A percentile compares a stretch with the other conserved stretches of the same genome.
These are phyloP conservation scores for Empis livida DNA, from an alignment of 2,888 invertebrate species.

Conservation along the genomic window DNA sequence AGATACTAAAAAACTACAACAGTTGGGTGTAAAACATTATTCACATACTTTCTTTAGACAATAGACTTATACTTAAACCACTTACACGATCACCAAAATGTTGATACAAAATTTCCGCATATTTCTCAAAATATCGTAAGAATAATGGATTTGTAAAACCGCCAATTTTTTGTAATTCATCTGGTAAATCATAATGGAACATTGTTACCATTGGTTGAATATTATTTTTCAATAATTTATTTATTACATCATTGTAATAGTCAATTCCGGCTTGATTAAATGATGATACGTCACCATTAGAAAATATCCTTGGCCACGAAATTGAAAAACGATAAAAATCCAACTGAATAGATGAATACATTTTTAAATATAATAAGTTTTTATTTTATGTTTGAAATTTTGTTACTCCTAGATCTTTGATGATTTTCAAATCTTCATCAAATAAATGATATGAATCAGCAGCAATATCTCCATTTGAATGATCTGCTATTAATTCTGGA, in stretches of 20 bases:
- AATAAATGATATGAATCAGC: conserved; percentile 48
- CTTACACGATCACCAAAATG: conserved; percentile 38
- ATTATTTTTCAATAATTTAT: conserved; percentile 44
- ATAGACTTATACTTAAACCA: neutral
- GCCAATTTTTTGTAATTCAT: conserved; percentile 41
- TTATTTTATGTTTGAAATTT: neutral
- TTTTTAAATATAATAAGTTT: neutral
- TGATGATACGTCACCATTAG: conserved; percentile 40
- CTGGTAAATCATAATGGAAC: conserved; percentile 44
- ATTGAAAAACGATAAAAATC: conserved; percentile 45
- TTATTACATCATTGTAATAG: conserved; percentile 52
- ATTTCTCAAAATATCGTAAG: conserved; percentile 38
- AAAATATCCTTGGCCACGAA: conserved; percentile 51
- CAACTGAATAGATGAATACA: conserved; percentile 13
- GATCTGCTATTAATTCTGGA: conserved; percentile 34
- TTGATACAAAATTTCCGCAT: conserved; percentile 36
- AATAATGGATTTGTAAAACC: conserved; percentile 38
- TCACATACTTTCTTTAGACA: no score
- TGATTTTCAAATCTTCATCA: conserved; percentile 41
- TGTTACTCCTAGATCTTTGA: conserved; percentile 32
- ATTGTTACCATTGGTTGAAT: conserved; percentile 48
- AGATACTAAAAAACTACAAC: no score
- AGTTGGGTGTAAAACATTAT: no score
- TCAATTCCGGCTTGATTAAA: conserved; percentile 45
- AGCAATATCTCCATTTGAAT: conserved; percentile 42